Evolutionary conservation across 2,797 vertebrate species (phyloP).

Genomic region (Serranus cabrilla): DNA sequence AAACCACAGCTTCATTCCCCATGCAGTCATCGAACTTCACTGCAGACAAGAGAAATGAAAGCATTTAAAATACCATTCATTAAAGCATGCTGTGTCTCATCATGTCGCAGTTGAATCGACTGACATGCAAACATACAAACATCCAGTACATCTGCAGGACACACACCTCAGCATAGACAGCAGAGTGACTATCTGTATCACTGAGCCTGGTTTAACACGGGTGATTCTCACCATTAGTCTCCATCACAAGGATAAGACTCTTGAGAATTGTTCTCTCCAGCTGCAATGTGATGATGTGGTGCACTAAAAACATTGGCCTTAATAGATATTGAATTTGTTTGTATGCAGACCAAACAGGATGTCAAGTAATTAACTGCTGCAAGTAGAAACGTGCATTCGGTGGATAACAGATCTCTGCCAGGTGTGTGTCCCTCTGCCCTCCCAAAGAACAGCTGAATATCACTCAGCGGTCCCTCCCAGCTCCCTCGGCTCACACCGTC

Average conservation of each 20-base stretch:
- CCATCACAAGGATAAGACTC: conserved; percentile 20
- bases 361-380: conserved; percentile 12
- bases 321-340: conserved; percentile 12
- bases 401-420: background rate
- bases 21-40: conserved; percentile 93
- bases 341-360: background rate
- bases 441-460: too few species aligned
- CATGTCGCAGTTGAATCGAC: background rate
- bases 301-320: conserved; percentile 6
- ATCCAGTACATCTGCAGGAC: background rate
- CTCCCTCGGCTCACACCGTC: too few species aligned
- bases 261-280: conserved; percentile 8
- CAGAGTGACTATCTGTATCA: background rate
- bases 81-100: background rate
- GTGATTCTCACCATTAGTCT: conserved; percentile 27
- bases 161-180: background rate
- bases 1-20: conserved; percentile 84
- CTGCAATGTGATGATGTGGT: background rate
- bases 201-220: conserved; percentile 1
- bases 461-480: too few species aligned
- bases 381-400: background rate
- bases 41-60: conserved; percentile 75
- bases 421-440: too few species aligned
- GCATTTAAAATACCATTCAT: conserved; percentile 7
- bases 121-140: background rate